phyloP scores from a whole-genome alignment of 2,888 invertebrate species.

The Dendrolimus pini region DNA sequence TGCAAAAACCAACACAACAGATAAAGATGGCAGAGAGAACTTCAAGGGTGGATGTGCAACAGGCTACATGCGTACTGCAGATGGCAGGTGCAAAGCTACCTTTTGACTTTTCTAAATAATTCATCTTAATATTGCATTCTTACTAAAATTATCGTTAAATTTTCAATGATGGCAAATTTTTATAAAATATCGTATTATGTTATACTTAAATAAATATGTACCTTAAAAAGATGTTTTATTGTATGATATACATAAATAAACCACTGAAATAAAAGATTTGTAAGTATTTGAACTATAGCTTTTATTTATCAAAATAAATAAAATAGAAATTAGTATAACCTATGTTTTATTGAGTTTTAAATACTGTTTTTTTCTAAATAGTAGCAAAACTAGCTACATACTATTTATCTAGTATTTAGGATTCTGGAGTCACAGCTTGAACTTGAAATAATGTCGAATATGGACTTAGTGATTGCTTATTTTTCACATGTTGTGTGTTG shows the following conservation, averaged over 20 bases:
- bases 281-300: background rate
- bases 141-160: no score
- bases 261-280: background rate
- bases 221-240: background rate
- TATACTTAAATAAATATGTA: no score
- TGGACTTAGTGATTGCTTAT: background rate
- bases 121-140: no score
- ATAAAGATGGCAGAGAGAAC: constrained; percentile 45
- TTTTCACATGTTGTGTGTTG: background rate
- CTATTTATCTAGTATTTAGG: constrained; percentile 2
- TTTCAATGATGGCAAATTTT: no score
- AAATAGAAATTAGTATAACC: background rate
- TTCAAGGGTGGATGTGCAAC: constrained; percentile 41
- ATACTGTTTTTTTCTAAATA: background rate
- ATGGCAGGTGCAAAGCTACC: constrained; percentile 52
- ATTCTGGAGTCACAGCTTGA: constrained; percentile 36
- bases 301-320: background rate
- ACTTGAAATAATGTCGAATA: constrained; percentile 23
- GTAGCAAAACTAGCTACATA: background rate
- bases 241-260: background rate
- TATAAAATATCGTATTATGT: no score
- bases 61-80: constrained; percentile 44
- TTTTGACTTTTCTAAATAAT: constrained; percentile 13
- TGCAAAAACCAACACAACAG: constrained; percentile 14
- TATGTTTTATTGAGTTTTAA: background rate